phyloP scores from a whole-genome alignment of 2,113 vertebrate genomes.

The Notothenia rossii region DNA sequence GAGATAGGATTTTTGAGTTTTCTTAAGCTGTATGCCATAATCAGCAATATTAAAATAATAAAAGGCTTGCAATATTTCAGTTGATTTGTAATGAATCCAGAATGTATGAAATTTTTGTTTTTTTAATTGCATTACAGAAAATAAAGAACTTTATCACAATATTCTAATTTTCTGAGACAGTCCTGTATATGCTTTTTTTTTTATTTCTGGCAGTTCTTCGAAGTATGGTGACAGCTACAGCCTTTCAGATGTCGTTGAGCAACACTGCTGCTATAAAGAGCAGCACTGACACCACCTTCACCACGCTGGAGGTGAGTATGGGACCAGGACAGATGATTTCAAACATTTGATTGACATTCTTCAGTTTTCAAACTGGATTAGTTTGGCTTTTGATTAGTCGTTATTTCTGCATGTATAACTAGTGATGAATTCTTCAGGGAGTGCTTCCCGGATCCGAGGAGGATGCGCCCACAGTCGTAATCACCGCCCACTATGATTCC shows the following conservation, averaged over 20 bases:
- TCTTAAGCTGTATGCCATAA: no score
- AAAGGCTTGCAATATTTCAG: no score
- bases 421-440: slow-evolving; percentile 72
- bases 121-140: no score
- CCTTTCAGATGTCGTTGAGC: slow-evolving; percentile 85
- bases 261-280: slow-evolving; percentile 81
- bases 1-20: no score
- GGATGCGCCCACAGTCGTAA: slow-evolving; percentile 82
- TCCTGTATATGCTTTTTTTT: not conserved
- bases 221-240: slow-evolving; percentile 84
- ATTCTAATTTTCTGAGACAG: no score
- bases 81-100: no score
- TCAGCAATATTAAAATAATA: no score
- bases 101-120: no score
- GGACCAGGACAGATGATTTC: no score
- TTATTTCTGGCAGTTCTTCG: slow-evolving; percentile 75
- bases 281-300: slow-evolving; percentile 73
- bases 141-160: no score
- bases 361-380: not conserved
- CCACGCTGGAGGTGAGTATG: slow-evolving; percentile 82
- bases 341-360: not conserved
- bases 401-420: not conserved
- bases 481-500: slow-evolving; percentile 86
- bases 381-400: not conserved
- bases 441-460: slow-evolving; percentile 78